A percentile compares a stretch with the other conserved stretches of the same genome.
Conservation (phyloP, 2,797 vertebrate genomes). For the Crenichthys baileyi region DNA sequence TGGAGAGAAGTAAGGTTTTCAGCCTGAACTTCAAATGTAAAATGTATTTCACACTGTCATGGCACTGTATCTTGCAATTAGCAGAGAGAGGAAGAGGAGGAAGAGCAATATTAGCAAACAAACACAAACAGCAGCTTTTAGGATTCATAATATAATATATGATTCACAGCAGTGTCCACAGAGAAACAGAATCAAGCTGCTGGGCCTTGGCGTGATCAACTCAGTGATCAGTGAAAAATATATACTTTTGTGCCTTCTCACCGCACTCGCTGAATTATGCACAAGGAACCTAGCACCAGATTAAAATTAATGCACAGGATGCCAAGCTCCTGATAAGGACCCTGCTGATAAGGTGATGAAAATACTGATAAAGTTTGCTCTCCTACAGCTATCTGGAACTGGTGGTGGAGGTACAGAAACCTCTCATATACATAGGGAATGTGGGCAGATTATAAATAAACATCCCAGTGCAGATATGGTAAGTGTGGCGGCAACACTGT, state of each 20-base stretch:
- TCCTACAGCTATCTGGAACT: background rate
- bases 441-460: too few relatives aligned
- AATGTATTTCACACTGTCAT: background rate
- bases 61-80: background rate
- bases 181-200: background rate
- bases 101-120: too few relatives aligned
- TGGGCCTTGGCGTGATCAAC: too few relatives aligned
- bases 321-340: background rate
- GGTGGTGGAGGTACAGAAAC: background rate
- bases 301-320: background rate
- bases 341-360: background rate
- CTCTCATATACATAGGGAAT: background rate
- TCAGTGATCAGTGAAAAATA: background rate
- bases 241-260: background rate
- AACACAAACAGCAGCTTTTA: too few relatives aligned
- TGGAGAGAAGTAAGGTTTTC: background rate
- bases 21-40: background rate
- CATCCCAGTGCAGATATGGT: too few relatives aligned
- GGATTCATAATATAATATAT: too few relatives aligned
- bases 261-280: background rate
- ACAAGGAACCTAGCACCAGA: background rate
- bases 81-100: too few relatives aligned
- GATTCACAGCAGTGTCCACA: too few relatives aligned
- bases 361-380: background rate
- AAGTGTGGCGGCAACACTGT: background rate